Evolutionary conservation across 2,113 vertebrate genomes (phyloP).

Genomic region (human): GRCh38 chr3:178474501-178475000

Average conservation of each 20-base stretch:
- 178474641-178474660: background rate
- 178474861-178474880: background rate
- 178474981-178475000: background rate
- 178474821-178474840: background rate
- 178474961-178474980: background rate
- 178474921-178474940: too few species aligned
- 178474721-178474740: background rate
- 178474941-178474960: background rate
- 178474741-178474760: background rate
- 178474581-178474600: slow-evolving; percentile 14
- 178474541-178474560: background rate
- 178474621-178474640: background rate
- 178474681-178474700: background rate
- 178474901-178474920: background rate
- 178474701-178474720: background rate
- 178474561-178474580: background rate
- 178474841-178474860: background rate
- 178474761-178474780: background rate
- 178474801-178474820: background rate
- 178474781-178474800: background rate
- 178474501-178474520: background rate
- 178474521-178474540: background rate
- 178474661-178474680: background rate
- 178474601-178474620: background rate
- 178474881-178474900: background rate